phyloP scores from a whole-genome alignment of 2,888 invertebrate genomes.

The Meiosimyza decipiens region DNA sequence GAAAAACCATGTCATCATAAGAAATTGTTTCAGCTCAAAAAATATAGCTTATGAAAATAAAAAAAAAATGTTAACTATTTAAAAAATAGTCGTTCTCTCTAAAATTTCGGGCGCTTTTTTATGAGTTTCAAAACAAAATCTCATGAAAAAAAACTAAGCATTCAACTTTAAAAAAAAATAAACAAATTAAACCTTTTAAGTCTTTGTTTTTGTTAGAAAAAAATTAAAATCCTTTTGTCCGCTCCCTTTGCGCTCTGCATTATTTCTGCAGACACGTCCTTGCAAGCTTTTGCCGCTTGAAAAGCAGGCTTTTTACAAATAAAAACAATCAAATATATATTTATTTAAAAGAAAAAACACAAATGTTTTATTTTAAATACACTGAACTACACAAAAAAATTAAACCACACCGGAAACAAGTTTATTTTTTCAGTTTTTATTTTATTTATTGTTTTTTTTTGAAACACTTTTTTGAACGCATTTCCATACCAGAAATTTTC shows the following conservation, averaged over 20 bases:
- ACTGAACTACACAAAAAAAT: neutral
- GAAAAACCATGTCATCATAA: too few species aligned
- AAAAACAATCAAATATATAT: neutral
- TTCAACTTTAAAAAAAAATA: too few species aligned
- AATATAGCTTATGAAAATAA: too few species aligned
- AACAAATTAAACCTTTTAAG: too few species aligned
- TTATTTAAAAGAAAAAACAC: neutral
- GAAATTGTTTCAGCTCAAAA: too few species aligned
- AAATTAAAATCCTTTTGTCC: neutral
- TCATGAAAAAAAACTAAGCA: too few species aligned
- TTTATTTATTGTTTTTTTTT: neutral
- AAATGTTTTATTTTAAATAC: neutral
- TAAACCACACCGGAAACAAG: constrained; percentile 1
- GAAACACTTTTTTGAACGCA: too few species aligned
- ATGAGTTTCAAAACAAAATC: too few species aligned
- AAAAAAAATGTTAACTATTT: too few species aligned
- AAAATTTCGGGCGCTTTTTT: too few species aligned
- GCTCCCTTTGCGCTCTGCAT: neutral
- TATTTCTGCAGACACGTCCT: constrained; percentile 1
- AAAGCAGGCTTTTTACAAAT: constrained; percentile 4
- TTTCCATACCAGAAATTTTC: too few species aligned
- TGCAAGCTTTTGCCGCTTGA: constrained; percentile 10
- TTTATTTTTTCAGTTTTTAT: neutral
- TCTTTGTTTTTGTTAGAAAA: neutral
- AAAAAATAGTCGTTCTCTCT: too few species aligned